Base-by-base conservation (phyloP, 2,113 vertebrate species). In the Coryphaenoides rupestris region DNA sequence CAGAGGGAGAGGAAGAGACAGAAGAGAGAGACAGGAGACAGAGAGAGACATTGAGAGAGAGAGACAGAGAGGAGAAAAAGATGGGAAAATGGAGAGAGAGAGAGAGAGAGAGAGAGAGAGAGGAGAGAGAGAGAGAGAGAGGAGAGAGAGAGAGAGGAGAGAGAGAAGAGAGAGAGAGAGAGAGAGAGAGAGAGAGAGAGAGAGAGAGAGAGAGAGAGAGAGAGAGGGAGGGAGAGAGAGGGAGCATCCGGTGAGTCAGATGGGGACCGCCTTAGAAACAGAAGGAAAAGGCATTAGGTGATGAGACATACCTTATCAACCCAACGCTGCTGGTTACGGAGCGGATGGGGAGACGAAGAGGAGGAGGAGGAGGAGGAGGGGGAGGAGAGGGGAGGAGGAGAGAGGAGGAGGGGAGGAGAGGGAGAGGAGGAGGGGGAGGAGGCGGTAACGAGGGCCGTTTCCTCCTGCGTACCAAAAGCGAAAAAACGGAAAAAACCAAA, bases 231-330 rank as follows among this genome's bases (percentile, higher is more conserved):
- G 58, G 68, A 74, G 69, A 5, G 33, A 56, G 19, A 70, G 72
- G 56, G 70, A 91, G 88, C 33, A 40, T 40, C 33, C 33, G 33
- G 33, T 1, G 90, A 93, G 89, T 91, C 91, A 90, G 89, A 19
- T 54, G 82, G 86, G 92, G 93, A 91, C 89, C 91, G 92, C 91
- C 89, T 83, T 86, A 84, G 82, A 86, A 40, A 40, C 84, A 91
- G 87, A 91, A 92, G 92, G 92, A 93, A 95, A 94, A 94, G 84
- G 82, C 90, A 94, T 95, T 92, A 77, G 71, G 82, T 74, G 75
- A 79, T 80, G 55, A 50, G 22, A 53, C 45, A 60, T 78, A 78
- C 75, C 81, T 78, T 78, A 70, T 76, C 76, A 77, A 63, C 28
- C 40, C 55, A 10, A 21, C 21, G 58, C 67, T 79, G 64, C 81